These are phyloP conservation scores for Buphagus erythrorhynchus DNA, from an alignment of 2,797 vertebrate species.

Conservation along the genomic window DNA sequence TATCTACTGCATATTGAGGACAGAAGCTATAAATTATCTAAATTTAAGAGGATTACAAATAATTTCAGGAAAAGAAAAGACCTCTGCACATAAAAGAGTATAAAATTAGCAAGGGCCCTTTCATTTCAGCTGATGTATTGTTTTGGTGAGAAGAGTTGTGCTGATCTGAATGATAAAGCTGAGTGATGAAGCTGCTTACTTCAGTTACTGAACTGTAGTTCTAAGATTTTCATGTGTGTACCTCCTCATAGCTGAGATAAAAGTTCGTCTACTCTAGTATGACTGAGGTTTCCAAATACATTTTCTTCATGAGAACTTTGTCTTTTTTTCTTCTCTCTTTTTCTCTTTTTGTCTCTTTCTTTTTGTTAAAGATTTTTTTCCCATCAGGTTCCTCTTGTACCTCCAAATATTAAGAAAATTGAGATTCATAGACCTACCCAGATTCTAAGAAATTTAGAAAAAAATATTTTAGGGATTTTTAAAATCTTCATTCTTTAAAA, in stretches of 20 bases:
- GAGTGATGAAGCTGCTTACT: neutral
- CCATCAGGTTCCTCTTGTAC: accelerated
- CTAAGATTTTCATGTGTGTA: neutral
- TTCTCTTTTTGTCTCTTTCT: neutral
- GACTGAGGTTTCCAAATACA: neutral
- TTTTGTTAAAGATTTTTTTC: neutral
- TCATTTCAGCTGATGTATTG: neutral
- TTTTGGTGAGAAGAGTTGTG: neutral
- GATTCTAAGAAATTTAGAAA: neutral
- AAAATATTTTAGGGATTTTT: neutral
- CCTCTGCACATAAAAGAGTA: neutral
- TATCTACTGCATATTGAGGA: neutral
- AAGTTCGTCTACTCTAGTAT: neutral
- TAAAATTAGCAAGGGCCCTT: neutral
- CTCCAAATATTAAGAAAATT: neutral
- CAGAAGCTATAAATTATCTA: neutral
- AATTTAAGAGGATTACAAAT: neutral
- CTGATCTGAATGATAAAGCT: neutral
- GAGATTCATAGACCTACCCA: neutral
- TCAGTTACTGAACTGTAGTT: neutral
- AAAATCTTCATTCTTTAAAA: neutral
- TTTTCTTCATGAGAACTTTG: neutral
- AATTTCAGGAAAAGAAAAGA: neutral
- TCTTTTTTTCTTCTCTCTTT: neutral
- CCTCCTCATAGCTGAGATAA: neutral